A percentile compares a stretch with the other conserved stretches of the same genome.
Evolutionary conservation across 2,888 invertebrate species (phyloP).

Genomic region (Pollenia labialis): DNA sequence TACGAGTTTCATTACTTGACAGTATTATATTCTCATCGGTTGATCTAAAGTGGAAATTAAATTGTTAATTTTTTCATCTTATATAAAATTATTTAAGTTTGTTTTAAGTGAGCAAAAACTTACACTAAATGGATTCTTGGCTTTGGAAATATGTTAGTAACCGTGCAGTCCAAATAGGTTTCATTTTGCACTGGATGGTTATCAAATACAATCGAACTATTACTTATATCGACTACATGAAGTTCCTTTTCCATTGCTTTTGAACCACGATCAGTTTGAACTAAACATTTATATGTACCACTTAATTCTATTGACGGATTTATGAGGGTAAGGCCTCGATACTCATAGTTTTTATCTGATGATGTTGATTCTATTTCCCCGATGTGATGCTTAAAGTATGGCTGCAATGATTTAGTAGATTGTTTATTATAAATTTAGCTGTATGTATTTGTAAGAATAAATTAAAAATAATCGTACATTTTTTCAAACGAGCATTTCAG

Average conservation of each 20-base stretch:
- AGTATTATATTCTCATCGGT: slow-evolving; percentile 50
- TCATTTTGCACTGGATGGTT: slow-evolving; percentile 73
- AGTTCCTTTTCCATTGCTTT: slow-evolving; percentile 71
- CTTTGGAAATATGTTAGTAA: slow-evolving; percentile 73
- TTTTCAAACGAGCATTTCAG: no score
- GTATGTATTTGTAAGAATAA: no score
- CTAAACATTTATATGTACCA: slow-evolving; percentile 90
- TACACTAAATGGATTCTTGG: slow-evolving; percentile 74
- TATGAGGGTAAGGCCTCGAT: slow-evolving; percentile 89
- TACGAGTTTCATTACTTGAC: slow-evolving; percentile 53
- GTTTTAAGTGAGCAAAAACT: slow-evolving; percentile 30
- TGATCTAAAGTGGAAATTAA: slow-evolving; percentile 19
- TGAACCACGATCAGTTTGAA: slow-evolving; percentile 85
- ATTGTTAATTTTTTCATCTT: background rate
- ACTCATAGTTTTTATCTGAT: slow-evolving; percentile 88
- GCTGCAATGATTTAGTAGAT: slow-evolving; percentile 62
- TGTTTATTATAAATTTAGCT: background rate
- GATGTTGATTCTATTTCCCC: slow-evolving; percentile 88
- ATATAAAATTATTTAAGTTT: background rate
- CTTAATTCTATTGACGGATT: slow-evolving; percentile 89
- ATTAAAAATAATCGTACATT: no score
- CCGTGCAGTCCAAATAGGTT: slow-evolving; percentile 74
- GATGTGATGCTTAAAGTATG: slow-evolving; percentile 85
- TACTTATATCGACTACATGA: slow-evolving; percentile 75
- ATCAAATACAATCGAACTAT: slow-evolving; percentile 70